Evolutionary conservation across 1,140 invertebrate genomes (phyloP).

Genomic region (Chelonus insularis): DNA sequence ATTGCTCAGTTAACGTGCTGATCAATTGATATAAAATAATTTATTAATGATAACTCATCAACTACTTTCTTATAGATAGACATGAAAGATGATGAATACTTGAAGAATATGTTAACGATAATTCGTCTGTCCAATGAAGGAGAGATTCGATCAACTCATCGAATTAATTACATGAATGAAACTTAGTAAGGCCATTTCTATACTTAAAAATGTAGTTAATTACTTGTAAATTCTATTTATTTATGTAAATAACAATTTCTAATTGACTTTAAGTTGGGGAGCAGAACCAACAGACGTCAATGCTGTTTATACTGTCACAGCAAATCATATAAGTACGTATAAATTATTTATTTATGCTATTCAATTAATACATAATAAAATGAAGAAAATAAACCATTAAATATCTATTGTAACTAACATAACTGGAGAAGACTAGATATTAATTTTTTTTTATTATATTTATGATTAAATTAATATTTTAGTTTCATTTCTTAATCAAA

Average conservation of each 20-base stretch:
- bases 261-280: conserved; percentile 67
- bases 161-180: conserved; percentile 48
- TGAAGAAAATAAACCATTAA: too few relatives aligned
- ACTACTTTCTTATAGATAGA: conserved; percentile 42
- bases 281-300: conserved; percentile 75
- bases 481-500: neutral
- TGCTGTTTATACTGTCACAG: conserved; percentile 72
- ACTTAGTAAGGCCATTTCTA: conserved; percentile 39
- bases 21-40: neutral
- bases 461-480: too few relatives aligned
- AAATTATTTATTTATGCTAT: too few relatives aligned
- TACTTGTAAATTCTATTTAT: too few relatives aligned
- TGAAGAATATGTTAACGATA: conserved; percentile 68
- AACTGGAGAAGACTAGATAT: too few relatives aligned
- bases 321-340: conserved; percentile 76
- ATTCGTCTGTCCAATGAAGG: conserved; percentile 40
- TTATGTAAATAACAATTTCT: too few relatives aligned
- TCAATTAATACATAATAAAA: too few relatives aligned
- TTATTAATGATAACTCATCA: too few relatives aligned
- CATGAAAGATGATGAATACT: conserved; percentile 59
- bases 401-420: too few relatives aligned
- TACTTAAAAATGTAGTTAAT: too few relatives aligned
- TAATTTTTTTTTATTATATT: too few relatives aligned
- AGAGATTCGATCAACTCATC: conserved; percentile 37
- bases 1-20: neutral